Percentiles rank a stretch among this genome's conserved stretches.
Evolutionary conservation across 2,113 vertebrate species (phyloP).

Genomic region (Coturnix japonica): DNA sequence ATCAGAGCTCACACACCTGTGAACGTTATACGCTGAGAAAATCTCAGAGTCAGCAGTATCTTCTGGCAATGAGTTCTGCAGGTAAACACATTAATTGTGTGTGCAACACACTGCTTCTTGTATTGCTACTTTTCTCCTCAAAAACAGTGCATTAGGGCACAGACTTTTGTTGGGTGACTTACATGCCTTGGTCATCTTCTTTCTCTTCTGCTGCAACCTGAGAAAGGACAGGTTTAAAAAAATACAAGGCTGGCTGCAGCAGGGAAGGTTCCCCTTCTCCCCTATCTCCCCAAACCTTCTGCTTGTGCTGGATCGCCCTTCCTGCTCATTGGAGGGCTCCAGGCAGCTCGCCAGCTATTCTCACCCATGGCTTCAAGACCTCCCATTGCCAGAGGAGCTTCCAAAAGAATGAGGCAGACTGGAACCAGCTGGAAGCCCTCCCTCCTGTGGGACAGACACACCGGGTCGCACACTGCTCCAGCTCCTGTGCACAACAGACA

Average conservation of each 20-base stretch:
- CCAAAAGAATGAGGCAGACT: background rate
- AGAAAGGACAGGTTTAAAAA: background rate
- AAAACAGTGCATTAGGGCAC: accelerated
- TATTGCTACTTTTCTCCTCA: background rate
- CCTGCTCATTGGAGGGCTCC: background rate
- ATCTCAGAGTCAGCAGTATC: background rate
- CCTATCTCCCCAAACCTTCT: background rate
- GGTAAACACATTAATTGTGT: background rate
- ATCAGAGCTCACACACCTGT: background rate
- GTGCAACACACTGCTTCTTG: accelerated
- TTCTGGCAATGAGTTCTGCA: background rate
- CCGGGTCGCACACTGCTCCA: background rate
- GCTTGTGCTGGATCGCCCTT: background rate
- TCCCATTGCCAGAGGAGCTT: background rate
- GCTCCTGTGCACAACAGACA: background rate
- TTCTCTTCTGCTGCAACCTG: background rate
- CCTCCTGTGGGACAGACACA: accelerated
- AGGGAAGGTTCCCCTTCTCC: background rate
- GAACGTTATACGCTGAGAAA: accelerated
- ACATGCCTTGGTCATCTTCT: accelerated
- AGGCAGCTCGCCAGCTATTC: accelerated
- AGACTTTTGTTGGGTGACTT: accelerated
- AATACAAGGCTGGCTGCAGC: accelerated
- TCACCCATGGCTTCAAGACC: background rate
- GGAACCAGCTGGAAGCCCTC: background rate